Base-by-base conservation (phyloP, 1,140 invertebrate species). In the Macrotrachela quadricornifera region DNA sequence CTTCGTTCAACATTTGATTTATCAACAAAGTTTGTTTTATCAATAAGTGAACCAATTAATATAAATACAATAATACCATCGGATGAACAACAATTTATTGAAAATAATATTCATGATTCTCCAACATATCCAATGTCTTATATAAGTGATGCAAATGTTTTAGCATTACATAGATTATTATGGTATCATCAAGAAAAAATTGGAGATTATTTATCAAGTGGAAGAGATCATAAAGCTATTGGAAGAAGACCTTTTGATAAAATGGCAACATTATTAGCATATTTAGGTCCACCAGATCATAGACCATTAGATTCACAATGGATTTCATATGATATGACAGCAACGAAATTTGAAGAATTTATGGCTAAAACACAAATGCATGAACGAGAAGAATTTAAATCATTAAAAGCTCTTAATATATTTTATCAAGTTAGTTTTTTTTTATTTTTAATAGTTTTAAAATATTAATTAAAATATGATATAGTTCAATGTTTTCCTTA, bases 361-460 rank as follows among this genome's bases (percentile, higher is more conserved):
- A 94, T 94, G 81, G 81, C 85, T 4, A 94, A 92, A 63, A 86
- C 90, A 63, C 91, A 94, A 70, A 90, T 92, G 82, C 88, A 91
- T 61, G 86, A 94, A 69, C 92, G 90, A 63, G 90, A 95, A 66
- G 88, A 96, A 65, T 96, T 94, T 62, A 94, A 95, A 69, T 86
- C 82, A 17, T 81, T 96, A 36, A 92, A 95, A 67, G 84, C 81
- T 42, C 74, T 92, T 50, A 94, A 92, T 66, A 92, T 95, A 51
- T 96, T 96, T 71, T 96, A 96, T 69, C 88, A 95, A 46, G 21
- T 30, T 30, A 2, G 21, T 30, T 30, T 30, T 30, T 30, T 4
- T 30, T 30, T 30, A 8, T 30, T 30, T 30, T 30, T 30, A 30
- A n/a, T n/a, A n/a, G n/a, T n/a, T n/a, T n/a, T n/a, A n/a, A n/a